phyloP scores from a whole-genome alignment of 2,888 invertebrate species.

The Tanytarsus gracilentus region DNA sequence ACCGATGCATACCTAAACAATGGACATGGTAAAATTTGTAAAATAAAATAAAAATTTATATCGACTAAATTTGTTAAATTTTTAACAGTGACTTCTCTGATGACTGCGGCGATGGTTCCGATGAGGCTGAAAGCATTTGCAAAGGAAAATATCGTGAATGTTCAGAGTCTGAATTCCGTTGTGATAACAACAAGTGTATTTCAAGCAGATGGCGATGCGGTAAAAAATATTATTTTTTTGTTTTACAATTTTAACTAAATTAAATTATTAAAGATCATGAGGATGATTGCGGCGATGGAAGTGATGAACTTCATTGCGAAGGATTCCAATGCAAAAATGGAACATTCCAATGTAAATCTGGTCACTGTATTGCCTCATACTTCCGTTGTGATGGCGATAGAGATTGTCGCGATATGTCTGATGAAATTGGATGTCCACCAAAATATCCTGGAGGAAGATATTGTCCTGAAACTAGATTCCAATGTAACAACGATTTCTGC shows the following conservation, averaged over 20 bases:
- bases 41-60: no score
- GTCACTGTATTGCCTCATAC: constrained; percentile 85
- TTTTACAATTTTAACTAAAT: not conserved
- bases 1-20: constrained; percentile 77
- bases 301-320: constrained; percentile 78
- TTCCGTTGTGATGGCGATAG: constrained; percentile 79
- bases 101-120: constrained; percentile 86
- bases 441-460: constrained; percentile 79
- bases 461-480: constrained; percentile 83
- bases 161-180: constrained; percentile 86
- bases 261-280: constrained; percentile 54
- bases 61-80: not conserved
- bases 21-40: constrained; percentile 66
- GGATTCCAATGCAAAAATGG: constrained; percentile 80
- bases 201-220: constrained; percentile 87
- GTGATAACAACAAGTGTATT: constrained; percentile 81
- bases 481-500: constrained; percentile 87
- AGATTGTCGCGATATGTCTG: constrained; percentile 82
- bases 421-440: constrained; percentile 82
- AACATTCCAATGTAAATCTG: constrained; percentile 84
- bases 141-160: constrained; percentile 78
- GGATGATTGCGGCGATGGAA: constrained; percentile 92
- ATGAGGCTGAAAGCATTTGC: constrained; percentile 74
- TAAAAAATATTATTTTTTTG: no score
- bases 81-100: constrained; percentile 46